These are phyloP conservation scores for Camponotus vicinus DNA, from an alignment of 1,140 invertebrate species.

Conservation along the genomic window DNA sequence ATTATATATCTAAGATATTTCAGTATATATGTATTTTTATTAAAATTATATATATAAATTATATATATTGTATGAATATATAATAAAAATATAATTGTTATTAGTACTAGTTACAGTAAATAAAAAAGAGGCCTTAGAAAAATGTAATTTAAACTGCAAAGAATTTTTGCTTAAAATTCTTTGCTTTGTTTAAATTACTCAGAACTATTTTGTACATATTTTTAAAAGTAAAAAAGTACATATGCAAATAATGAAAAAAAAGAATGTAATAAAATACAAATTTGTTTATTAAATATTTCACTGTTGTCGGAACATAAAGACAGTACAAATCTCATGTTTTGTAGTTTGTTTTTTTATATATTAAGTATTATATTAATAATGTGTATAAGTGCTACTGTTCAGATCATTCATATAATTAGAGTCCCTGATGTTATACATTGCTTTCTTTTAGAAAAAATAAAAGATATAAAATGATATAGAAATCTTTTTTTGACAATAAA, in stretches of 20 bases:
- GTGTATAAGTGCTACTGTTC: neutral
- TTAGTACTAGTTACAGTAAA: slow-evolving; percentile 71
- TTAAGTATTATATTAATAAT: slow-evolving; percentile 3
- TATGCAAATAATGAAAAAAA: slow-evolving; percentile 57
- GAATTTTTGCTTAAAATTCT: slow-evolving; percentile 63
- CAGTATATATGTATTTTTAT: slow-evolving; percentile 70
- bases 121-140: slow-evolving; percentile 72
- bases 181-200: slow-evolving; percentile 68
- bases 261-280: slow-evolving; percentile 54
- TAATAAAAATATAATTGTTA: slow-evolving; percentile 69
- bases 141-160: slow-evolving; percentile 67
- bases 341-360: slow-evolving; percentile 21
- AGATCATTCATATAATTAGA: neutral
- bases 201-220: slow-evolving; percentile 69
- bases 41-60: slow-evolving; percentile 59
- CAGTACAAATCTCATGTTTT: neutral
- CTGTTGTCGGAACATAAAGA: neutral
- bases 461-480: neutral
- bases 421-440: slow-evolving; percentile 2
- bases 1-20: slow-evolving; percentile 62
- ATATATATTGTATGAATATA: slow-evolving; percentile 68
- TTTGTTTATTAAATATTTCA: slow-evolving; percentile 65
- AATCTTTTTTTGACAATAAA: neutral
- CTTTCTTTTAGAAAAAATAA: neutral
- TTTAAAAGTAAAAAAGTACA: slow-evolving; percentile 62